A percentile compares a stretch with the other conserved stretches of the same genome.
Conservation (phyloP, 2,797 vertebrate genomes). For the Arvicola amphibius region DNA sequence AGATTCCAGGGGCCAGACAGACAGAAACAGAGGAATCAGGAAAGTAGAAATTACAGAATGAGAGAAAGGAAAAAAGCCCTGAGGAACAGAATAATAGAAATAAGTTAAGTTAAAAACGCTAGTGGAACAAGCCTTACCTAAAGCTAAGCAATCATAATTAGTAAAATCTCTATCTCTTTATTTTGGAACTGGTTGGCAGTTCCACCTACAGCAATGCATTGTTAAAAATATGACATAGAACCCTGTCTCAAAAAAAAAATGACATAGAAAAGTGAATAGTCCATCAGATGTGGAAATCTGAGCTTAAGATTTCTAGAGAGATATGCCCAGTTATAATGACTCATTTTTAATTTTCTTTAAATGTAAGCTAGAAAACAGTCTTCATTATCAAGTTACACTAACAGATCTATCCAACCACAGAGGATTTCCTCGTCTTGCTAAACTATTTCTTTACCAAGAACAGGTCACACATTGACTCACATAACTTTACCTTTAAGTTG, state of each 20-base stretch:
- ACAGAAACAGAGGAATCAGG: not conserved
- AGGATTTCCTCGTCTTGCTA: not conserved
- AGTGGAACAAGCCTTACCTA: not conserved
- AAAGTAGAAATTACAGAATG: not conserved
- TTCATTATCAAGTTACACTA: not conserved
- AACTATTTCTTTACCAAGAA: not conserved
- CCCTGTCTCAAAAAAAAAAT: too few relatives aligned
- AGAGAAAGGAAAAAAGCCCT: not conserved
- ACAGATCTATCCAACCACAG: not conserved
- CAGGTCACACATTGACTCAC: not conserved
- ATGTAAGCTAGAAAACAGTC: not conserved
- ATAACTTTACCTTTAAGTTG: not conserved
- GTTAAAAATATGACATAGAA: not conserved
- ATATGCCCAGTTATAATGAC: not conserved
- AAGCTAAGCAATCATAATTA: not conserved
- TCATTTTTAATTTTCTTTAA: not conserved
- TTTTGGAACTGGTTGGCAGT: not conserved
- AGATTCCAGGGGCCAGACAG: not conserved
- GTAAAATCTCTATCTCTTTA: not conserved
- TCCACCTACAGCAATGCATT: not conserved
- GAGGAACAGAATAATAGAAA: not conserved
- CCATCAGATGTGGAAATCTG: not conserved
- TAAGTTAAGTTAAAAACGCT: too few relatives aligned
- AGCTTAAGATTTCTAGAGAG: not conserved
- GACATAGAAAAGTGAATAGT: not conserved